A percentile compares a stretch with the other conserved stretches of the same genome.
Conservation (phyloP, 2,888 invertebrate genomes). For the Kuschelorhynchus macadamiae region DNA sequence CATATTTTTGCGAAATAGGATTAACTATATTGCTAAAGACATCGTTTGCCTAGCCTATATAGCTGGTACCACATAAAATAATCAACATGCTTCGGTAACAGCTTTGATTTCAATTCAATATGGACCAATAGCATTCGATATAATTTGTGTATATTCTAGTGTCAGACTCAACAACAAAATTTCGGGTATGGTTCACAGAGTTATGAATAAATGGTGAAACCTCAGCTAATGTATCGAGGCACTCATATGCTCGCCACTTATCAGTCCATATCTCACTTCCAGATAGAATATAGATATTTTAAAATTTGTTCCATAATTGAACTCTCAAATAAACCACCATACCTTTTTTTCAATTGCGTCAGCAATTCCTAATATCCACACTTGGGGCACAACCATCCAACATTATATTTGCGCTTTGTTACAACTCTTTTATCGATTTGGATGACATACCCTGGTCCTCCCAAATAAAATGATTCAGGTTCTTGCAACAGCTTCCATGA, state of each 20-base stretch:
- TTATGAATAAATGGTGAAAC: slow-evolving; percentile 5
- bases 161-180: no score
- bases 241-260: not conserved
- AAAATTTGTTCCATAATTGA: not conserved
- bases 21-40: no score
- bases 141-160: no score
- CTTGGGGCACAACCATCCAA: slow-evolving; percentile 5
- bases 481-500: slow-evolving; percentile 7
- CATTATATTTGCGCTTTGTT: slow-evolving; percentile 14
- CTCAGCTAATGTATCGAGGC: not conserved
- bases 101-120: no score
- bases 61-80: no score
- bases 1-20: no score
- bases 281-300: not conserved
- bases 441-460: slow-evolving; percentile 15
- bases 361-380: slow-evolving; percentile 18
- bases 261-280: slow-evolving; percentile 3
- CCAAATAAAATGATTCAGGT: not conserved
- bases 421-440: not conserved
- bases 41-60: no score
- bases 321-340: not conserved
- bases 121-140: no score
- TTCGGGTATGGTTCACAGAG: not conserved
- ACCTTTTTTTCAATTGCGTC: not conserved
- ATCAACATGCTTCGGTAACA: no score